Evolutionary conservation across 2,888 invertebrate genomes (phyloP).

Genomic region (Bombyx huttoni): DNA sequence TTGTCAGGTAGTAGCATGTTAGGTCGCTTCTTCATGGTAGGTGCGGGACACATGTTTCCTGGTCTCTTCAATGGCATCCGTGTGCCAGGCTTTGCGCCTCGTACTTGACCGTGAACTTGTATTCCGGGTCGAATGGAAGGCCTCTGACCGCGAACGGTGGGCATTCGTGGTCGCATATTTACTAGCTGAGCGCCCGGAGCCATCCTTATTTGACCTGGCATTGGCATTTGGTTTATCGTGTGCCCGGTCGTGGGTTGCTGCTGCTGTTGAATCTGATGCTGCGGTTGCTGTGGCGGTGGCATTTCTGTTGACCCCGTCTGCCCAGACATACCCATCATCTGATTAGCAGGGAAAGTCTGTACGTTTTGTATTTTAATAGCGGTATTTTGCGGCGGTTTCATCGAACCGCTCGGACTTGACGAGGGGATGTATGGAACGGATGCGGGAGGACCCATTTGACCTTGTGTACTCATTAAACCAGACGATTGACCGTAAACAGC

Average conservation of each 20-base stretch:
- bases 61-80: slow-evolving; percentile 59
- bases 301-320: slow-evolving; percentile 11
- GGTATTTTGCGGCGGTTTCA: slow-evolving; percentile 36
- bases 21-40: slow-evolving; percentile 62
- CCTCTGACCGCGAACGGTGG: slow-evolving; percentile 35
- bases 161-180: slow-evolving; percentile 45
- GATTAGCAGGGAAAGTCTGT: slow-evolving; percentile 52
- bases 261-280: slow-evolving; percentile 9
- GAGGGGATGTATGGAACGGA: slow-evolving; percentile 32
- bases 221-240: slow-evolving; percentile 38
- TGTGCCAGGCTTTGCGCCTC: slow-evolving; percentile 37
- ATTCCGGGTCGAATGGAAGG: slow-evolving; percentile 51
- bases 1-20: slow-evolving; percentile 78
- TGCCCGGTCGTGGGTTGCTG: slow-evolving; percentile 25
- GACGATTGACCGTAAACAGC: slow-evolving; percentile 47
- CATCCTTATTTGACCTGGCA: slow-evolving; percentile 50
- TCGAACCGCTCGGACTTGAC: slow-evolving; percentile 40
- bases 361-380: slow-evolving; percentile 55
- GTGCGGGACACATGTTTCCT: slow-evolving; percentile 25
- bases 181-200: slow-evolving; percentile 40
- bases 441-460: slow-evolving; percentile 33
- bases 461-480: slow-evolving; percentile 11
- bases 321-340: slow-evolving; percentile 24
- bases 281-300: slow-evolving; percentile 14
- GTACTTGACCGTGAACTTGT: slow-evolving; percentile 53